Evolutionary conservation across 2,888 invertebrate genomes (phyloP).

Genomic region (Anthrax anthrax): DNA sequence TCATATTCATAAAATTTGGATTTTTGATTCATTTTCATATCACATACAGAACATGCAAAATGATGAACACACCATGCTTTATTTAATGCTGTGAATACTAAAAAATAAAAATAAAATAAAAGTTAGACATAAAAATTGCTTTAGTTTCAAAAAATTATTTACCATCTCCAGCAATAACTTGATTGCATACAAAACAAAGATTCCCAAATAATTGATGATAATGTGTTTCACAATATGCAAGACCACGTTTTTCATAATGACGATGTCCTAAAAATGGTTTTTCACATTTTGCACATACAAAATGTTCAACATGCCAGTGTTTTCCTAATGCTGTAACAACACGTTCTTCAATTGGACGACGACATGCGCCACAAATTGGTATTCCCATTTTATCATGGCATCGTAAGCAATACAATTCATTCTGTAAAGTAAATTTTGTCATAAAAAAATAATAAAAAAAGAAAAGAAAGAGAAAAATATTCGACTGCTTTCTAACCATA

Average conservation of each 20-base stretch:
- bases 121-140: not conserved
- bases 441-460: too few species aligned
- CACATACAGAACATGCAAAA: slow-evolving; percentile 95
- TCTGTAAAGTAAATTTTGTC: slow-evolving; percentile 49
- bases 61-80: slow-evolving; percentile 99
- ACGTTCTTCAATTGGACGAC: slow-evolving; percentile 95
- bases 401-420: slow-evolving; percentile 91
- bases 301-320: slow-evolving; percentile 99
- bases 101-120: slow-evolving; percentile 16
- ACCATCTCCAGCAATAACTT: slow-evolving; percentile 96
- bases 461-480: too few species aligned
- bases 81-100: slow-evolving; percentile 94
- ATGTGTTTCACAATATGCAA: slow-evolving; percentile 98
- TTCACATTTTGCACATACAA: slow-evolving; percentile 99
- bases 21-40: slow-evolving; percentile 88
- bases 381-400: slow-evolving; percentile 99
- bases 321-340: slow-evolving; percentile 97
- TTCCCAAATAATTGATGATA: slow-evolving; percentile 99
- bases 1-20: slow-evolving; percentile 99
- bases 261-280: slow-evolving; percentile 98
- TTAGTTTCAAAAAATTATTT: slow-evolving; percentile 20
- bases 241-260: slow-evolving; percentile 95
- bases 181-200: slow-evolving; percentile 96
- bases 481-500: too few species aligned
- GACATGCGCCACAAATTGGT: slow-evolving; percentile 99